Conservation (phyloP, 2,113 vertebrate genomes). For the Anthoscopus minutus region DNA sequence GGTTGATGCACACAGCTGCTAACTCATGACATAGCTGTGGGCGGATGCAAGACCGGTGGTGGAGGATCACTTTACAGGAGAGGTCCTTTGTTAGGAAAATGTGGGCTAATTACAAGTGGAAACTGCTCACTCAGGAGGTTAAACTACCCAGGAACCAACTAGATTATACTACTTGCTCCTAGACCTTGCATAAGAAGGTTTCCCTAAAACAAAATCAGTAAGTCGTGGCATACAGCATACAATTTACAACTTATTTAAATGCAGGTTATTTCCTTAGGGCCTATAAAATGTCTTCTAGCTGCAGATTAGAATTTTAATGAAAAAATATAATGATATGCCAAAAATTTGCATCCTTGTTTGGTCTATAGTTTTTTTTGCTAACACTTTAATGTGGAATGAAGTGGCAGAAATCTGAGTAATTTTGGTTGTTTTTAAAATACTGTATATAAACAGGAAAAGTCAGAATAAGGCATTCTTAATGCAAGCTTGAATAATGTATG, state of each 20-base stretch:
- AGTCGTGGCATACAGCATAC: not conserved
- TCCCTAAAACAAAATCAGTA: not conserved
- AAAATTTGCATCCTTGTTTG: not conserved
- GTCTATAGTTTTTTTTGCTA: not conserved
- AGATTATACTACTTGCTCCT: not conserved
- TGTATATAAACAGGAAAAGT: constrained; percentile 64
- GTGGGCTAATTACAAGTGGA: not conserved
- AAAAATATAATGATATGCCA: constrained; percentile 13
- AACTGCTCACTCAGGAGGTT: not conserved
- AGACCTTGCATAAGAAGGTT: not conserved
- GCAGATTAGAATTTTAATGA: constrained; percentile 12
- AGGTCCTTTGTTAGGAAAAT: not conserved
- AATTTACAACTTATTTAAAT: constrained; percentile 11
- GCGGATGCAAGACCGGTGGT: not conserved
- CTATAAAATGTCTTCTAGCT: constrained; percentile 16
- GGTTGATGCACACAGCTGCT: not conserved
- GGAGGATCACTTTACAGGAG: not conserved
- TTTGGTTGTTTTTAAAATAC: constrained; percentile 60
- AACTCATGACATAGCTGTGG: not conserved
- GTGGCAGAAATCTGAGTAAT: constrained; percentile 43
- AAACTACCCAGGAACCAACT: not conserved
- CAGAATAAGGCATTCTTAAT: constrained; percentile 70
- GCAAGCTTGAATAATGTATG: constrained; percentile 53
- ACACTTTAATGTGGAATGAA: constrained; percentile 36
- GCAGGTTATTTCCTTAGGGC: not conserved